phyloP scores from a whole-genome alignment of 2,113 vertebrate genomes.

The Pluvianellus socialis region DNA sequence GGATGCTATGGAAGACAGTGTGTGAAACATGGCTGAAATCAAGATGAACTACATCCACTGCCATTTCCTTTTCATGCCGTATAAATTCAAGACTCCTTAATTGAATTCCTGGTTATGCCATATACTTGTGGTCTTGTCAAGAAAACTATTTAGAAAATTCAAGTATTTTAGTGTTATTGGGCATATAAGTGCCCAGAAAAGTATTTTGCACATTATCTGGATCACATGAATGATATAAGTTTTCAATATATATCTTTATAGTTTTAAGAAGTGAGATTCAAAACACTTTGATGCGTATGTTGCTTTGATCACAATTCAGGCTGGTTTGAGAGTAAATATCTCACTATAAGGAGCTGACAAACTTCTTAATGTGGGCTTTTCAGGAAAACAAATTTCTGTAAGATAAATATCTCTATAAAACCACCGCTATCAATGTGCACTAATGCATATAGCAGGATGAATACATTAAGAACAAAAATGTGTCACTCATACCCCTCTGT shows the following conservation, averaged over 20 bases:
- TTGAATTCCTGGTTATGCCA: background rate
- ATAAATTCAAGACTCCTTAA: background rate
- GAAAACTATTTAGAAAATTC: background rate
- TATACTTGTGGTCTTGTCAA: background rate
- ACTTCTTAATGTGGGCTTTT: background rate
- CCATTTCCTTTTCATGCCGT: background rate
- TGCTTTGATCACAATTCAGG: background rate
- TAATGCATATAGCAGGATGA: background rate
- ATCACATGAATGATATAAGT: background rate
- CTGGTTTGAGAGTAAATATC: background rate
- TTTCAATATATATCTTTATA: background rate
- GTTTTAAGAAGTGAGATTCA: background rate
- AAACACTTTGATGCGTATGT: background rate
- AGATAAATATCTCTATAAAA: background rate
- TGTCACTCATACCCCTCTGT: background rate
- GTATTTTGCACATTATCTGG: background rate
- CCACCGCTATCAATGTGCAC: background rate
- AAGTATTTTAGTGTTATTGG: background rate
- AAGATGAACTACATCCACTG: background rate
- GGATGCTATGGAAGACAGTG: background rate
- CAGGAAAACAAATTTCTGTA: background rate
- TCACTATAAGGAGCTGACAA: background rate
- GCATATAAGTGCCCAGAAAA: background rate
- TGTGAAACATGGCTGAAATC: background rate
- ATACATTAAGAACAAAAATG: background rate